Evolutionary conservation across 2,888 invertebrate genomes (phyloP).

Genomic region (Timandra comae): DNA sequence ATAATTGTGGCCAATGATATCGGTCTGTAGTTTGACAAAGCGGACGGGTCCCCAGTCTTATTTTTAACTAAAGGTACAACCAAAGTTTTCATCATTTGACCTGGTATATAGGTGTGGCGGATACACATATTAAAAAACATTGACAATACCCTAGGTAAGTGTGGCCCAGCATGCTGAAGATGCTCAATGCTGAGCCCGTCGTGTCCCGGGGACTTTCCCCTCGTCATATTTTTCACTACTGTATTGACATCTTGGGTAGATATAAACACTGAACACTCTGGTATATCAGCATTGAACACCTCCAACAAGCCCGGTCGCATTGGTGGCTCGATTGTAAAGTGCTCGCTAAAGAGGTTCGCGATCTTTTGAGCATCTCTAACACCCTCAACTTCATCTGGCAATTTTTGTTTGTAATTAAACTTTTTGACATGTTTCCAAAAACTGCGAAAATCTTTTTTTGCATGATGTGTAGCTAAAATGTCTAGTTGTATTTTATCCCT

Average conservation of each 20-base stretch:
- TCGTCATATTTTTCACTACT: not conserved
- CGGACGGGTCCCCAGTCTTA: slow-evolving; percentile 14
- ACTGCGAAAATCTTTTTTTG: not conserved
- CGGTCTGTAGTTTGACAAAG: slow-evolving; percentile 17
- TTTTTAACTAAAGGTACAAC: slow-evolving; percentile 21
- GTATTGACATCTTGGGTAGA: not conserved
- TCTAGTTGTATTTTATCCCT: not conserved
- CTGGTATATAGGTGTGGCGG: slow-evolving; percentile 7
- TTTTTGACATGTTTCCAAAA: not conserved
- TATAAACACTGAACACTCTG: not conserved
- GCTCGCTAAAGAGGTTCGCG: not conserved
- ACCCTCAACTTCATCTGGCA: slow-evolving; percentile 1
- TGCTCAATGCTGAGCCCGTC: slow-evolving; percentile 19
- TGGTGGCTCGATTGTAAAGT: not conserved
- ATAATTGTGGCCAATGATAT: slow-evolving; percentile 14
- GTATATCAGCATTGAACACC: not conserved
- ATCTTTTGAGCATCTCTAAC: slow-evolving; percentile 1
- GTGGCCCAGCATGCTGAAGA: slow-evolving; percentile 13
- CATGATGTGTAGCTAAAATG: not conserved
- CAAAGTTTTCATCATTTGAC: slow-evolving; percentile 8
- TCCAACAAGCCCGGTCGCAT: not conserved
- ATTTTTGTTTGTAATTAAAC: not conserved
- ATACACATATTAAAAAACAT: slow-evolving; percentile 15
- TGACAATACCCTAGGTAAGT: slow-evolving; percentile 11
- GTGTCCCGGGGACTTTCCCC: slow-evolving; percentile 10